Evolutionary conservation across 2,797 vertebrate genomes (phyloP).

Genomic region (Oryzias dopingdopingensis): DNA sequence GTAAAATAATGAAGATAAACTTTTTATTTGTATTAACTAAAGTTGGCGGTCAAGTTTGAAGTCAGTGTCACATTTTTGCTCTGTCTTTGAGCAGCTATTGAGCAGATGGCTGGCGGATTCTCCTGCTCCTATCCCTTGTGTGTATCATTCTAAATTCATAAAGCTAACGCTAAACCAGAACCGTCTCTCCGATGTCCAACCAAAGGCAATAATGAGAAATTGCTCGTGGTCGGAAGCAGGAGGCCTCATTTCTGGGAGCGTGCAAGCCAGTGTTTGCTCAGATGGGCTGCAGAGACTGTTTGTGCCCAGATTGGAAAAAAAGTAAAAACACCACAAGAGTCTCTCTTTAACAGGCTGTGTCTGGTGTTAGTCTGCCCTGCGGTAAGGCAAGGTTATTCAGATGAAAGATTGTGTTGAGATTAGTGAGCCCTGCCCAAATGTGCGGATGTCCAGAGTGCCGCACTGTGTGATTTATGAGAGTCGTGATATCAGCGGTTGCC

Average conservation of each 20-base stretch:
- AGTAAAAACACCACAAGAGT: constrained; percentile 56
- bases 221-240: constrained; percentile 46
- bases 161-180: constrained; percentile 64
- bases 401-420: constrained; percentile 82
- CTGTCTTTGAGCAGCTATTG: constrained; percentile 58
- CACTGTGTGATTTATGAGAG: constrained; percentile 82
- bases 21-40: constrained; percentile 48
- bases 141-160: constrained; percentile 63
- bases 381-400: constrained; percentile 80
- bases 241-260: constrained; percentile 36
- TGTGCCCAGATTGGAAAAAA: constrained; percentile 53
- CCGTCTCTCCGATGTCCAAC: constrained; percentile 59
- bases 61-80: constrained; percentile 47
- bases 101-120: constrained; percentile 57
- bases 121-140: constrained; percentile 45
- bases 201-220: constrained; percentile 55
- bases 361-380: constrained; percentile 66
- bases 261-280: constrained; percentile 42
- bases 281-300: constrained; percentile 45
- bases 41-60: constrained; percentile 61
- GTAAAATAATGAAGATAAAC: constrained; percentile 29
- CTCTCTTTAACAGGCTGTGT: constrained; percentile 61
- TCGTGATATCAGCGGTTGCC: constrained; percentile 75
- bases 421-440: constrained; percentile 74
- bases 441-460: constrained; percentile 66